These are phyloP conservation scores for Perca schrenkii DNA, from an alignment of 2,113 vertebrate genomes.

Conservation along the genomic window DNA sequence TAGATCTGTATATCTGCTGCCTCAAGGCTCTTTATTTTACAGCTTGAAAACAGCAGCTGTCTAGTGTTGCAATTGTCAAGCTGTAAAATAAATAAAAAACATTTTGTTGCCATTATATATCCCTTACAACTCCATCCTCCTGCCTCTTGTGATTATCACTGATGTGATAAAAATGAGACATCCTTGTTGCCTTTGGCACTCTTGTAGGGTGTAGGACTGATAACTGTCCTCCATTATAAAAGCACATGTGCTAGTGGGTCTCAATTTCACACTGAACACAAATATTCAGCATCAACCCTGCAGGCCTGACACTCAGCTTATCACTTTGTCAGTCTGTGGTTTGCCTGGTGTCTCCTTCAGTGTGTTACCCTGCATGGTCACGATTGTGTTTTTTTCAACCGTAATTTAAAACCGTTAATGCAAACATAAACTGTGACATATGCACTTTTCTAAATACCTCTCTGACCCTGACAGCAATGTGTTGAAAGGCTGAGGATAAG, in stretches of 20 bases:
- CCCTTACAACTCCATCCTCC: neutral
- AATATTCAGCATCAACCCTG: neutral
- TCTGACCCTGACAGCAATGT: neutral
- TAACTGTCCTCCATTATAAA: neutral
- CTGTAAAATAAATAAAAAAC: neutral
- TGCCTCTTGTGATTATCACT: neutral
- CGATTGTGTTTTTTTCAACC: constrained; percentile 15
- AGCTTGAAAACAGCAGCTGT: neutral
- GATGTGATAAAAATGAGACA: neutral
- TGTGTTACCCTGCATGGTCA: constrained; percentile 12
- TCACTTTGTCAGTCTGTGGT: constrained; percentile 10
- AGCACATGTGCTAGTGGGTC: neutral
- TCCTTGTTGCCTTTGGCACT: neutral
- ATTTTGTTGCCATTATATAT: neutral
- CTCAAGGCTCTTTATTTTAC: neutral
- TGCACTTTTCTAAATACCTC: neutral
- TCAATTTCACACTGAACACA: neutral
- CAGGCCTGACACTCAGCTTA: constrained; percentile 34
- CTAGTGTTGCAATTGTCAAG: neutral
- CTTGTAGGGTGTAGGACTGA: neutral
- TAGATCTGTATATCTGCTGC: constrained; percentile 1
- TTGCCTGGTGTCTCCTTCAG: neutral
- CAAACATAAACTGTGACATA: constrained; percentile 5
- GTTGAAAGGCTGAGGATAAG: neutral
- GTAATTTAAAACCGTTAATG: constrained; percentile 15